Evolutionary conservation across 2,888 invertebrate genomes (phyloP).

Genomic region (Unio pictorum): DNA sequence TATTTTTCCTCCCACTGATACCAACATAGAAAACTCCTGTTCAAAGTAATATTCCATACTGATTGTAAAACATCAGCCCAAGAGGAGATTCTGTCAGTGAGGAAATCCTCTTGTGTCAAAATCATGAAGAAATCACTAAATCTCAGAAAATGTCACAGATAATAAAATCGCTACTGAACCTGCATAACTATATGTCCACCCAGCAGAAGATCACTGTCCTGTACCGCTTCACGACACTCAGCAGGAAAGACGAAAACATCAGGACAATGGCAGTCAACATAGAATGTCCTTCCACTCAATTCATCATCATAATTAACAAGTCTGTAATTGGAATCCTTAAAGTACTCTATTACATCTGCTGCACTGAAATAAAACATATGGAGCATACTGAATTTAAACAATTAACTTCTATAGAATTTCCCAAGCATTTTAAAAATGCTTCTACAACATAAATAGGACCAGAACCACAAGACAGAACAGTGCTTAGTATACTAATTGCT

Average conservation of each 20-base stretch:
- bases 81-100: background rate
- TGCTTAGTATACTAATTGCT: too few species aligned
- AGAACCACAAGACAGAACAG: too few species aligned
- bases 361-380: conserved; percentile 36
- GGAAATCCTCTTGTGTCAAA: background rate
- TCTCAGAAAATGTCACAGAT: background rate
- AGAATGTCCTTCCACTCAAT: conserved; percentile 49
- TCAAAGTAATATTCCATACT: too few species aligned
- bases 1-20: too few species aligned
- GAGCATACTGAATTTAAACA: background rate
- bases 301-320: conserved; percentile 36
- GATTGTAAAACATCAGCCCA: too few species aligned
- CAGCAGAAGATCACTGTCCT: conserved; percentile 51
- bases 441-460: too few species aligned
- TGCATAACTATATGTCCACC: conserved; percentile 63
- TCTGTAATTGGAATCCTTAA: conserved; percentile 54
- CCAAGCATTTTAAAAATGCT: too few species aligned
- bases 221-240: conserved; percentile 49
- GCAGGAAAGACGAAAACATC: conserved; percentile 64
- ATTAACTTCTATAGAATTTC: background rate
- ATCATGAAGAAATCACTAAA: background rate
- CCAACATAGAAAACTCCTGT: too few species aligned
- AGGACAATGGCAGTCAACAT: conserved; percentile 60
- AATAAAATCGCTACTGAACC: conserved; percentile 42
- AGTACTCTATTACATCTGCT: conserved; percentile 42